Base-by-base conservation (phyloP, 2,888 invertebrate genomes). In the Macaria notata region DNA sequence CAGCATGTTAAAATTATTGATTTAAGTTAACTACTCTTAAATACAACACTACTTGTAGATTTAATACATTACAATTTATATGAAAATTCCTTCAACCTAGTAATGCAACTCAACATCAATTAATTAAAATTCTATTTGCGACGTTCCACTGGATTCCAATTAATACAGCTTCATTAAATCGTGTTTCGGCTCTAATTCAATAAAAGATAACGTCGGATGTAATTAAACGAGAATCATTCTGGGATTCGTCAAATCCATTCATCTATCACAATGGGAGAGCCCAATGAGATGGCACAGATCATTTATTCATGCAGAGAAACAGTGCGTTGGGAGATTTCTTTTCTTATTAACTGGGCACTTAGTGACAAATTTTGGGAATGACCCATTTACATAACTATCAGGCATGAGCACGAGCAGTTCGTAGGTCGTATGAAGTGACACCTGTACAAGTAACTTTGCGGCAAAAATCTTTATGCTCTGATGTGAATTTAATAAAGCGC, bases 181-280 rank as follows among this genome's bases (percentile, higher is more conserved):
- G 38, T 9, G 36, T 46, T 51, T 56, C 46, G 7, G 43, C 39
- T 31, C 44, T 46, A 33, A 48, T 51, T 59, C 31, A 59, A 55
- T 59, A 59, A 36, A 45, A 51, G 59, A 54, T 47, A 49, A 49
- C 59, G 49, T 33, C 42, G 59, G 46, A 59, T 55, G 43, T 59
- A 59, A 59, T 59, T 59, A 59, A 59, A 52, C 48, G 45, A 33
- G 54, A 59, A 47, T 58, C 50, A 49, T 55, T 49, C 31, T 46
- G 46, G 50, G 54, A 52, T 59, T 59, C 59, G 54, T 55, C 51
- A 59, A 54, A 52, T 42, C 49, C 46, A 59, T 55, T 55, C 54
- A 55, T 55, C 46, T 52, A 49, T 46, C 42, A 59, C 59, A 59
- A 59, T 59, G 48, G 54, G 42, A 55, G 55, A 55, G 55, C 55